Evolutionary conservation across 2,888 invertebrate species (phyloP).

Genomic region (Cecidostiba fungosa): DNA sequence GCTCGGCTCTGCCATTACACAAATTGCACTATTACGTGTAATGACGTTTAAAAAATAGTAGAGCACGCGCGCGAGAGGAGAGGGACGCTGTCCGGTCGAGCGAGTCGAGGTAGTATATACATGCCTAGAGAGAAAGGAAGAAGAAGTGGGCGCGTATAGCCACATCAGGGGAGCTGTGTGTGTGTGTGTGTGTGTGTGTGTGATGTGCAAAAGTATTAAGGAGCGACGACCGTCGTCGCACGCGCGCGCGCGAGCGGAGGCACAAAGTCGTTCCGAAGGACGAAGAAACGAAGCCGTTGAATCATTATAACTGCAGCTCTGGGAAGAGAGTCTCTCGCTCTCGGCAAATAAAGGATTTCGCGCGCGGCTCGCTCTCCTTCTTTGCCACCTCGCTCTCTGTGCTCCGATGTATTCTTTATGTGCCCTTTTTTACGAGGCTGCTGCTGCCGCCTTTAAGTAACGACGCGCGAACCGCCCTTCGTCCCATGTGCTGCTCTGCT

Average conservation of each 20-base stretch:
- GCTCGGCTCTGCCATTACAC: slow-evolving; percentile 72
- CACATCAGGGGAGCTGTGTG: no score
- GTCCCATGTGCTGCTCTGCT: not conserved
- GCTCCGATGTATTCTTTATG: slow-evolving; percentile 28
- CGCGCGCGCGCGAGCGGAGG: slow-evolving; percentile 9
- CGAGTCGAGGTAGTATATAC: not conserved
- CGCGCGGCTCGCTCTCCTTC: slow-evolving; percentile 20
- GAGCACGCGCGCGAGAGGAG: slow-evolving; percentile 20
- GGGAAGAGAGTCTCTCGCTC: not conserved
- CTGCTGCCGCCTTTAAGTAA: slow-evolving; percentile 22
- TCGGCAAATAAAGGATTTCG: slow-evolving; percentile 46
- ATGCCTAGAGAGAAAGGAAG: not conserved
- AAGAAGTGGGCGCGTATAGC: slow-evolving; percentile 2
- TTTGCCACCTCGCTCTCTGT: not conserved
- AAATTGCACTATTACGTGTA: slow-evolving; percentile 77
- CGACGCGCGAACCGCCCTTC: not conserved
- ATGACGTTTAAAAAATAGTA: slow-evolving; percentile 71
- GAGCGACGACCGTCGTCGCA: slow-evolving; percentile 23
- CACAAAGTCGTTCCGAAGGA: slow-evolving; percentile 52
- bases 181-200: not conserved
- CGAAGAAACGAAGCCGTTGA: slow-evolving; percentile 25
- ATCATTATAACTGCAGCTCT: slow-evolving; percentile 51
- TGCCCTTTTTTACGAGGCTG: slow-evolving; percentile 15
- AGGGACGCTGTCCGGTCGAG: not conserved
- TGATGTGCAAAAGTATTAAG: not conserved